Conservation (phyloP, 2,888 invertebrate species). For the Crossocerus cetratus region DNA sequence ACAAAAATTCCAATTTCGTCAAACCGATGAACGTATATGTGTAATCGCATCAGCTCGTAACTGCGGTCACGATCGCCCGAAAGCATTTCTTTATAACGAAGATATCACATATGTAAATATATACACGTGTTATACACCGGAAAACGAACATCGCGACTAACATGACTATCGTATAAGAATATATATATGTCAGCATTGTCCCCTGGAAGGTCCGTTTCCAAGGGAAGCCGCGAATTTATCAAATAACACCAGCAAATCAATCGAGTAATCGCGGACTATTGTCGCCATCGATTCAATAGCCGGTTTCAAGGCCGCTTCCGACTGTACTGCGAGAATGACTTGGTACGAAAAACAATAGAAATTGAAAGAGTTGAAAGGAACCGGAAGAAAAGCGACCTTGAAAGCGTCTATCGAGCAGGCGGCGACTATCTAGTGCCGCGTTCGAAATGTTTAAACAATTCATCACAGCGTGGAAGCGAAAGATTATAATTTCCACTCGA, state of each 20-base stretch:
- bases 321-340: too few species aligned
- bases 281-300: too few species aligned
- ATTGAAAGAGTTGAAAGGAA: too few species aligned
- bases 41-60: neutral
- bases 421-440: conserved; percentile 57
- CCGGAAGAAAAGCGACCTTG: too few species aligned
- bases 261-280: conserved; percentile 35
- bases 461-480: too few species aligned
- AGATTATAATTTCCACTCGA: too few species aligned
- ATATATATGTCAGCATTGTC: conserved; percentile 50
- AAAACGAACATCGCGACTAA: conserved; percentile 43
- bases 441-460: conserved; percentile 2
- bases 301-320: too few species aligned
- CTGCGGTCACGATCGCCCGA: conserved; percentile 65
- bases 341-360: too few species aligned
- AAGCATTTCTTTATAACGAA: conserved; percentile 48
- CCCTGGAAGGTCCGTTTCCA: conserved; percentile 33
- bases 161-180: conserved; percentile 43
- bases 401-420: too few species aligned
- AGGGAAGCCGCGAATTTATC: conserved; percentile 34
- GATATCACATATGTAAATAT: conserved; percentile 61
- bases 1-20: too few species aligned
- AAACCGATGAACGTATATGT: too few species aligned
- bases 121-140: conserved; percentile 51
- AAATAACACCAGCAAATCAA: conserved; percentile 38